A percentile compares a stretch with the other conserved stretches of the same genome.
Evolutionary conservation across 2,888 invertebrate genomes (phyloP).

Genomic region (Abrostola tripartita): DNA sequence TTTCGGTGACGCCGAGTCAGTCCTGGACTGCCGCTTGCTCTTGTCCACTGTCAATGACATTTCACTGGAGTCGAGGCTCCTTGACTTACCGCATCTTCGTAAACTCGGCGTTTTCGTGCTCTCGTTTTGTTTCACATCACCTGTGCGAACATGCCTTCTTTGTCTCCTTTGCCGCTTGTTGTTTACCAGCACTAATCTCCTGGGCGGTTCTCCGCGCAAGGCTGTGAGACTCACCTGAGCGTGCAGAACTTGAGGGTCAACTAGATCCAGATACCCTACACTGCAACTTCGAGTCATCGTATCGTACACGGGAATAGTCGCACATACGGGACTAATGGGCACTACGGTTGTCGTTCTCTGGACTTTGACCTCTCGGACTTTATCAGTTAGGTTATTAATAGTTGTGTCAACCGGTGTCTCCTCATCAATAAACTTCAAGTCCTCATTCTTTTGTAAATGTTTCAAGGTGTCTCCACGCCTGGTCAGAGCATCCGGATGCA

Average conservation of each 20-base stretch:
- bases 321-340: constrained; percentile 90
- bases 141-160: constrained; percentile 76
- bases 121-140: constrained; percentile 67
- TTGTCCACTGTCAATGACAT: constrained; percentile 89
- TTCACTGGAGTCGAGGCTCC: constrained; percentile 95
- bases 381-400: constrained; percentile 59
- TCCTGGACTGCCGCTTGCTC: constrained; percentile 66
- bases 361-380: constrained; percentile 67
- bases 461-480: constrained; percentile 71
- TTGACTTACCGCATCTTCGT: constrained; percentile 93
- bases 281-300: constrained; percentile 95
- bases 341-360: constrained; percentile 89
- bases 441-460: constrained; percentile 86
- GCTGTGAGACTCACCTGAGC: constrained; percentile 92
- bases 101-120: constrained; percentile 83
- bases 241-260: constrained; percentile 92
- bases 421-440: constrained; percentile 92
- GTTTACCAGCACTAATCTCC: constrained; percentile 93
- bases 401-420: constrained; percentile 80
- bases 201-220: constrained; percentile 92
- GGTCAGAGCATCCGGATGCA: constrained; percentile 76
- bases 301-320: constrained; percentile 83
- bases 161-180: constrained; percentile 71
- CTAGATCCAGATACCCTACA: constrained; percentile 95
- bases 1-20: constrained; percentile 47